A percentile compares a stretch with the other conserved stretches of the same genome.
Evolutionary conservation across 2,797 vertebrate genomes (phyloP).

Genomic region (Liparis tanakae): DNA sequence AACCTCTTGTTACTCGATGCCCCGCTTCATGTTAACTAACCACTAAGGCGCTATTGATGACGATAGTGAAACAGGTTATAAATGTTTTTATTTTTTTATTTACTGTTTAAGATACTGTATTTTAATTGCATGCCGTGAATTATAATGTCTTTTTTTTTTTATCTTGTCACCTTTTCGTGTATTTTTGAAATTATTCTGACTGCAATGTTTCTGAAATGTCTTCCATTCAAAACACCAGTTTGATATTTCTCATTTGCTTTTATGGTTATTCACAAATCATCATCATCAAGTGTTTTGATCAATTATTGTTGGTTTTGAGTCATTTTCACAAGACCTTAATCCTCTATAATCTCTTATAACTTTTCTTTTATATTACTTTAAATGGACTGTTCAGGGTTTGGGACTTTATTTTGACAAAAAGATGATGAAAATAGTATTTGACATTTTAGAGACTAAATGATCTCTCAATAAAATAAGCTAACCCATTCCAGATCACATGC

Average conservation of each 20-base stretch:
- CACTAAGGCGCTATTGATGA: slow-evolving; percentile 3
- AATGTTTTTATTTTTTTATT: neutral
- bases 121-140: slow-evolving; percentile 12
- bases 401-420: neutral
- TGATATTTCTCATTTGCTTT: neutral
- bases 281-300: neutral
- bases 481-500: neutral
- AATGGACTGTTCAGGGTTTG: neutral
- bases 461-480: neutral
- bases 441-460: neutral
- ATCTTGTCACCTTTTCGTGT: slow-evolving; percentile 14
- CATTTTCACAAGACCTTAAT: neutral
- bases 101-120: slow-evolving; percentile 21
- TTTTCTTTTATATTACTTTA: neutral
- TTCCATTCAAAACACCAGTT: slow-evolving; percentile 2
- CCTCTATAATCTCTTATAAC: neutral
- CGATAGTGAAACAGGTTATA: neutral
- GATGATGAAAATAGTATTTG: neutral
- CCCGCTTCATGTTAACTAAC: slow-evolving; percentile 50
- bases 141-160: neutral
- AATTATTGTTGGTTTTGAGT: neutral
- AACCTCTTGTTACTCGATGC: slow-evolving; percentile 35
- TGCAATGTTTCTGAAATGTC: neutral
- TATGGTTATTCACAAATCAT: neutral
- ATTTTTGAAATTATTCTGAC: neutral